Percentiles rank a stretch among this genome's conserved stretches.
phyloP scores from a whole-genome alignment of 1,140 invertebrate genomes.

The Aethina tumida region DNA sequence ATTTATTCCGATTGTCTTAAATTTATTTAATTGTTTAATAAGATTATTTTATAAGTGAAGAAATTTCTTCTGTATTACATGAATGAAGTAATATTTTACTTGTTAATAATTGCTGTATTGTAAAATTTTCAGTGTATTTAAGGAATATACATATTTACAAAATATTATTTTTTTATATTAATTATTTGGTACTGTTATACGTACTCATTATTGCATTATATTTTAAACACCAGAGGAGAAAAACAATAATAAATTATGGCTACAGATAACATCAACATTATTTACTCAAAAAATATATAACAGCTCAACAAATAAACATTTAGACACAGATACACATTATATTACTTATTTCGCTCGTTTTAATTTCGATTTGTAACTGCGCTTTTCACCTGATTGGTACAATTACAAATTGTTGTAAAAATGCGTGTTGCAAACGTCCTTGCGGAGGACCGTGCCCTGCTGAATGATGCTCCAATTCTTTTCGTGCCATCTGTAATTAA shows the following conservation, averaged over 20 bases:
- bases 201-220: too few relatives aligned
- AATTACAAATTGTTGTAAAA: constrained; percentile 36
- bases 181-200: too few relatives aligned
- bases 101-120: too few relatives aligned
- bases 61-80: too few relatives aligned
- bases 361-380: constrained; percentile 32
- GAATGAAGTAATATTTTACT: too few relatives aligned
- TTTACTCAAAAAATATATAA: constrained; percentile 4
- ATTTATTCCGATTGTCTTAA: too few relatives aligned
- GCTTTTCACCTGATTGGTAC: constrained; percentile 32
- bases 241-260: neutral
- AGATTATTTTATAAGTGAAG: too few relatives aligned
- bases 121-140: too few relatives aligned
- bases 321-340: neutral
- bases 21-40: too few relatives aligned
- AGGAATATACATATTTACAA: too few relatives aligned
- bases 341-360: constrained; percentile 7
- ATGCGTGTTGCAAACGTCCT: constrained; percentile 31
- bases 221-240: neutral
- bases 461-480: constrained; percentile 33
- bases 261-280: neutral
- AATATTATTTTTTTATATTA: too few relatives aligned
- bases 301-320: neutral
- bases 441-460: constrained; percentile 30
- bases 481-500: constrained; percentile 31